Evolutionary conservation across 2,797 vertebrate genomes (phyloP), one percentile per base, ranked within the genome.

Genomic region (Pseudochirops cupreus): DNA sequence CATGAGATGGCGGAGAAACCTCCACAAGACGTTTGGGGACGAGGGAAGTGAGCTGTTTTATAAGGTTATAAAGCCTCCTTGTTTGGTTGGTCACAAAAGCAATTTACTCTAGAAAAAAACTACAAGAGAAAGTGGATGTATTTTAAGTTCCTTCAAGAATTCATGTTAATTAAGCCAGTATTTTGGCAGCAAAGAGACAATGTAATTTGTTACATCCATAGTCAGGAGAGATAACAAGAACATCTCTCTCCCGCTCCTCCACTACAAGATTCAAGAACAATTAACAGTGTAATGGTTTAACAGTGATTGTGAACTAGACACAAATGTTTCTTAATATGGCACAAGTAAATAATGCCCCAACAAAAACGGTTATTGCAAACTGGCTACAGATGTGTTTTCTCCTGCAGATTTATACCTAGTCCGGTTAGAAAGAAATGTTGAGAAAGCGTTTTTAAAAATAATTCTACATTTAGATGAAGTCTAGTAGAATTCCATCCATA

Each of bases 141-240:
- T 54, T 97, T 94, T 96, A 96, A 94, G 93, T 62, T 94, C 56
- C 87, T 26, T 91, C 87, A 91, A 57, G 57, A 94, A 95, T 96
- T 89, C 94, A 97, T 87, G 95, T 57, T 96, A 96, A 97, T 93
- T 94, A 94, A 56, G 90, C 3, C 90, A 52, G 74, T 46, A 91
- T 13, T 93, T 91, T 33, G 56, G 93, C 67, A 96, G 52, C 54
- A 56, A 94, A 56, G 33, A 91, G 58, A 94, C n/a, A 3, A 94
- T 55, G 28, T 74, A 91, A 94, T 95, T 74, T 89, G 54, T 94
- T 94, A 96, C 62, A 74, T 62, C 91, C 62, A 56, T 28, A 94
- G 62, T 33, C 90, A 52, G 90, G 67, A 95, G 18, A 39, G 90
- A 55, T 62, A 95, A 91, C 33, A 96, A 94, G 54, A 9, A 97